Conservation (phyloP, 2,797 vertebrate species). For the Peromyscus nudipes region DNA sequence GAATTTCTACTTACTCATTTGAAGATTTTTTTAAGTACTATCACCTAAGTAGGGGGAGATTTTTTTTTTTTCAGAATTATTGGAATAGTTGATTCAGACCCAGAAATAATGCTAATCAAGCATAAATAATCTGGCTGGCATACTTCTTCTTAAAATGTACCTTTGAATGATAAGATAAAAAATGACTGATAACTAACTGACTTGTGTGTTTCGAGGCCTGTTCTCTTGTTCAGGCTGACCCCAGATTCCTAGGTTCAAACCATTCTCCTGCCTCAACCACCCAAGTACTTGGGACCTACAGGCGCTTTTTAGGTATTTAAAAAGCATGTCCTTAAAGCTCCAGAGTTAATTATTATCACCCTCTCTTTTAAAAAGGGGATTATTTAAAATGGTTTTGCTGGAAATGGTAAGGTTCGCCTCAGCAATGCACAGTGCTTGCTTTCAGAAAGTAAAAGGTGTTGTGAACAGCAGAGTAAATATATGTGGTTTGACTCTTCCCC, state of each 20-base stretch:
- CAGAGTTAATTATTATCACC: neutral
- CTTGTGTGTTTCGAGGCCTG: neutral
- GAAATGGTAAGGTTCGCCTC: neutral
- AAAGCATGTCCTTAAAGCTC: neutral
- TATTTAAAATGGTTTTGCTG: constrained; percentile 40
- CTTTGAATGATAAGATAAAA: neutral
- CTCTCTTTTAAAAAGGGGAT: neutral
- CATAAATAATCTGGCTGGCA: neutral
- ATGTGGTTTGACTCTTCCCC: neutral
- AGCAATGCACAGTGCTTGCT: neutral
- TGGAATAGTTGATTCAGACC: neutral
- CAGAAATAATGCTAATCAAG: neutral
- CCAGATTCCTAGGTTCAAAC: neutral
- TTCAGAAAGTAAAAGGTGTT: constrained; percentile 34
- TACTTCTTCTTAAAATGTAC: neutral
- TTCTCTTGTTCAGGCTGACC: neutral
- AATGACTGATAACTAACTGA: neutral
- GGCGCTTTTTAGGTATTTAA: constrained; percentile 25
- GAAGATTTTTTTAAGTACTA: neutral
- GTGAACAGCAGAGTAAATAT: neutral
- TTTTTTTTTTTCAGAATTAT: neutral
- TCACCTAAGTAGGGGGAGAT: neutral
- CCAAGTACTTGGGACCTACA: no score
- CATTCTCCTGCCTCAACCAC: neutral
- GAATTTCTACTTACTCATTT: neutral